A percentile compares a stretch with the other conserved stretches of the same genome.
Evolutionary conservation across 1,140 invertebrate species (phyloP).

Genomic region (Parapsyche elsis): DNA sequence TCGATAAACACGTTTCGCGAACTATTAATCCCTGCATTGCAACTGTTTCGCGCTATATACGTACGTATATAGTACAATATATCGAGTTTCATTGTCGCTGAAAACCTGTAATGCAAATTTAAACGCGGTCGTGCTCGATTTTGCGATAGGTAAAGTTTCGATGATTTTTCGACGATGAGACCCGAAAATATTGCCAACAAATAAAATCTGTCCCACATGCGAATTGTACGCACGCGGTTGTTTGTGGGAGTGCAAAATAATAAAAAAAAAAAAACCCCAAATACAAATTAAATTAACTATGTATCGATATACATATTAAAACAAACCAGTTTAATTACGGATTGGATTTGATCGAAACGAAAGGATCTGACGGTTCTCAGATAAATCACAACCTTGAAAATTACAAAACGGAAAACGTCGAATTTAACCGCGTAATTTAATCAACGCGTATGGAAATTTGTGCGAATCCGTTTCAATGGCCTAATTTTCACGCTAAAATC

Average conservation of each 20-base stretch:
- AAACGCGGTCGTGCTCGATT: too few relatives aligned
- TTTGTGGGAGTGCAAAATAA: too few relatives aligned
- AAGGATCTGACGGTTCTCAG: conserved; percentile 3
- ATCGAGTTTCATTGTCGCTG: conserved; percentile 2
- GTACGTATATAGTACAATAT: neutral
- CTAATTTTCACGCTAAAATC: neutral
- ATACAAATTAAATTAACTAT: too few relatives aligned
- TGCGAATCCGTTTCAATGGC: neutral
- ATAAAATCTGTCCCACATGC: too few relatives aligned
- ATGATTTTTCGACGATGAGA: too few relatives aligned
- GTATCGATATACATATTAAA: too few relatives aligned
- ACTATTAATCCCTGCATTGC: neutral
- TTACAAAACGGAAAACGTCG: conserved; percentile 15
- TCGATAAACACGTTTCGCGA: conserved; percentile 1
- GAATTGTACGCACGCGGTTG: too few relatives aligned
- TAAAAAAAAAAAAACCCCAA: too few relatives aligned
- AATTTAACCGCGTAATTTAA: conserved; percentile 9
- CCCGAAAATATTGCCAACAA: too few relatives aligned
- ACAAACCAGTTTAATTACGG: conserved; percentile 11
- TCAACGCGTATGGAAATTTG: neutral
- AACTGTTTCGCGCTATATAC: neutral
- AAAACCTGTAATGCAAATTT: conserved; percentile 1
- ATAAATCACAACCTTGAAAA: conserved; percentile 7
- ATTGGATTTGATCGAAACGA: neutral
- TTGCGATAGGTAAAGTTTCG: too few relatives aligned